Percentiles rank a stretch among this genome's conserved stretches.
phyloP scores from a whole-genome alignment of 1,140 invertebrate genomes.

The Odontomachus brunneus region DNA sequence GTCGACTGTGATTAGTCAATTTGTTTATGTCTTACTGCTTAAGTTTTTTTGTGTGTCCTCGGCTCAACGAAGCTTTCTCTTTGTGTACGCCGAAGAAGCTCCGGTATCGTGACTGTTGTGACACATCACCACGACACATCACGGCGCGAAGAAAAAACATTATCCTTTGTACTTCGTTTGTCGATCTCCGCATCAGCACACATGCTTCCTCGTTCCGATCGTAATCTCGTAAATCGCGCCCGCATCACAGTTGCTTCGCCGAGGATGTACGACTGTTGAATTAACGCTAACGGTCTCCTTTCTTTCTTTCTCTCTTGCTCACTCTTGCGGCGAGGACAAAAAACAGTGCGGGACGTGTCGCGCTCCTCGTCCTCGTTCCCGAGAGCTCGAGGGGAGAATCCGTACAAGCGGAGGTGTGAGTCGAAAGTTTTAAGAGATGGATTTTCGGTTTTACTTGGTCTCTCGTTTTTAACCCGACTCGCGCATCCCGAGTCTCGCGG shows the following conservation, averaged over 20 bases:
- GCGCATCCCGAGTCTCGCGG: too few relatives aligned
- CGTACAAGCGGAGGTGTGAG: background rate
- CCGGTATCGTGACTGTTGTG: background rate
- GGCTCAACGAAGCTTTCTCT: conserved; percentile 57
- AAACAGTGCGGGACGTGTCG: too few relatives aligned
- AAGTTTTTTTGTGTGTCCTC: too few relatives aligned
- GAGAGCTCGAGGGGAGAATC: too few relatives aligned
- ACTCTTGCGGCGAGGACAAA: too few relatives aligned
- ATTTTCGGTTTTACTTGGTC: too few relatives aligned
- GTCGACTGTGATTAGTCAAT: too few relatives aligned
- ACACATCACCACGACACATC: conserved; percentile 19
- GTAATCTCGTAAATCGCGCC: conserved; percentile 47
- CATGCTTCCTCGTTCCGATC: background rate
- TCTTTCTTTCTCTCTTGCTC: too few relatives aligned
- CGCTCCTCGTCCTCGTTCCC: too few relatives aligned
- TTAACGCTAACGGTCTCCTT: conserved; percentile 8
- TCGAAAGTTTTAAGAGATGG: background rate
- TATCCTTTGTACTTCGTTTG: conserved; percentile 50
- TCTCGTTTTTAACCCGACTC: too few relatives aligned
- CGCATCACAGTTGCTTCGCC: background rate
- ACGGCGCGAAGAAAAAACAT: conserved; percentile 8
- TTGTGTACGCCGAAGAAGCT: conserved; percentile 11
- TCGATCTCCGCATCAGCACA: conserved; percentile 21
- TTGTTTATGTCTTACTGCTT: too few relatives aligned
- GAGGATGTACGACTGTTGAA: conserved; percentile 18